Base-by-base conservation (phyloP, 2,888 invertebrate genomes). In the Aphrophora alni region DNA sequence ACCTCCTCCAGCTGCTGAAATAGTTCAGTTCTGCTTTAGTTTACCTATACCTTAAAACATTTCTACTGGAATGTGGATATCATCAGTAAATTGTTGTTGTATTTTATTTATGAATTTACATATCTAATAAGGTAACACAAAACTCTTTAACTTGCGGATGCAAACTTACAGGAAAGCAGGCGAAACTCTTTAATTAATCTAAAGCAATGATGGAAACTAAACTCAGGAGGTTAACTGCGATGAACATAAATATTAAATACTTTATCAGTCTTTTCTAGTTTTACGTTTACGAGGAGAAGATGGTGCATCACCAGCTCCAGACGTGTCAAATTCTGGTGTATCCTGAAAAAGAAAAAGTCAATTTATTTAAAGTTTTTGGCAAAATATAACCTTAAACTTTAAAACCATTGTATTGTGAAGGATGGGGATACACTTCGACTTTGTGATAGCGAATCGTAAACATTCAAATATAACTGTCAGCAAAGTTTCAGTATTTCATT, bases 211-310 rank as follows among this genome's bases (percentile, higher is more conserved):
- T 14, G 8, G 44, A 44, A 44, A 44, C 17, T 44, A 2, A 44
- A 44, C 17, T 44, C 12, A 44, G 44, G 44, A 44, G 44, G 44
- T 14, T 44, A 44, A 44, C 44, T 44, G 44, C 14, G 44, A 33
- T 44, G 10, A 44, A 44, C 17, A 44, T 44, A 14, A 44, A 44
- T 44, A 8, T 44, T 44, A 14, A 72, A 27, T 77, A 59, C 27
- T 69, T 76, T 69, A 69, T 86, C 85, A 86, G 83, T 86, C 86
- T 84, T 84, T 85, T 72, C 85, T 83, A 27, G 85, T 77, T 80
- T 82, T 83, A 51, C 85, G 85, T 80, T 86, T 83, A 73, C 84
- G 81, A 33, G 84, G 85, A 14, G 84, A 84, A n/a, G 84, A 81
- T 12, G 83, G 81, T 21, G 83, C 85, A 69, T 83, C 84, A 70